A percentile compares a stretch with the other conserved stretches of the same genome.
These are phyloP conservation scores for Idaea straminata DNA, from an alignment of 2,888 invertebrate genomes.

Conservation along the genomic window DNA sequence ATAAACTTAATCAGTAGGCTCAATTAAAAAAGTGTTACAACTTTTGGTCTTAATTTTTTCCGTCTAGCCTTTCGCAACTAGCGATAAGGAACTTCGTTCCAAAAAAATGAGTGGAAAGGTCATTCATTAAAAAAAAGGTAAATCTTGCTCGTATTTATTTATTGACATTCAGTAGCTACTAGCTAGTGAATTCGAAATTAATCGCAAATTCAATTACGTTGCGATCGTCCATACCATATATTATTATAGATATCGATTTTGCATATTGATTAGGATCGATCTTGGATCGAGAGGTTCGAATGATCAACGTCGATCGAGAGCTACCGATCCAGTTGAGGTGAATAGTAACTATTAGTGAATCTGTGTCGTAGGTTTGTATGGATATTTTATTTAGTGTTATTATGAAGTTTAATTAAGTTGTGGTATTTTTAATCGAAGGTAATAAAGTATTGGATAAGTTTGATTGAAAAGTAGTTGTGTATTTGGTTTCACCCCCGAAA, in stretches of 20 bases:
- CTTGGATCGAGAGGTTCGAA: conserved; percentile 13
- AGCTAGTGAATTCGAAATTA: conserved; percentile 27
- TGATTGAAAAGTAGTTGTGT: not conserved
- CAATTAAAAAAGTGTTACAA: no score
- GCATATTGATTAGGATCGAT: conserved; percentile 64
- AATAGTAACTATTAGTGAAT: not conserved
- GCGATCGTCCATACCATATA: conserved; percentile 34
- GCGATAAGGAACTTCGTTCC: no score
- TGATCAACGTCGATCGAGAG: conserved; percentile 21
- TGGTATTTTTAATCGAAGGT: not conserved
- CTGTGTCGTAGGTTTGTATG: conserved; percentile 6
- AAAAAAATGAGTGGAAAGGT: no score
- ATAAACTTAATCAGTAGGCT: no score
- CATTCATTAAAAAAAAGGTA: not conserved
- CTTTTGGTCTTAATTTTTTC: no score
- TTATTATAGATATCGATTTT: conserved; percentile 37
- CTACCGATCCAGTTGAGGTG: conserved; percentile 27
- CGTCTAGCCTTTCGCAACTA: no score
- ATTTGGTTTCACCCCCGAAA: no score
- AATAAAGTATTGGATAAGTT: not conserved
- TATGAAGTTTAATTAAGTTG: not conserved
- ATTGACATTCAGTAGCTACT: conserved; percentile 1
- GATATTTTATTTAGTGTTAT: not conserved
- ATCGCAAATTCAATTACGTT: conserved; percentile 21
- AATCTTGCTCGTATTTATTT: not conserved